Percentiles rank a stretch among this genome's conserved stretches.
These are phyloP conservation scores for Phodopus roborovskii DNA, from an alignment of 2,113 vertebrate genomes.

Conservation along the genomic window DNA sequence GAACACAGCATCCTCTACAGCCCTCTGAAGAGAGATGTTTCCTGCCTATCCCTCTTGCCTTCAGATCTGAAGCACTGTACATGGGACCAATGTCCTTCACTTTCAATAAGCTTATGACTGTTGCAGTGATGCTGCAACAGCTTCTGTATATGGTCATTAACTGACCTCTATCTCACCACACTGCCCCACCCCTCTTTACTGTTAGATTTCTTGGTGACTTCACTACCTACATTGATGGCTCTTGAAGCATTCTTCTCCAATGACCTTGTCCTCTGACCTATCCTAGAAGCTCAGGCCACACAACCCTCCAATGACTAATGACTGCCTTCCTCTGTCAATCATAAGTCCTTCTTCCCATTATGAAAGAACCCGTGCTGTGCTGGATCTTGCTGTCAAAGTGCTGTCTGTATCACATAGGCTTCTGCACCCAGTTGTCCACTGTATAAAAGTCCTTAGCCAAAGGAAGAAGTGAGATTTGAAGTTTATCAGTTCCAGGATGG, in stretches of 20 bases:
- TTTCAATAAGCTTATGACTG: not conserved
- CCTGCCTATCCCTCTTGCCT: not conserved
- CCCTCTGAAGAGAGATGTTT: not conserved
- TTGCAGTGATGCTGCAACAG: not conserved
- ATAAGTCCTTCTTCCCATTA: not conserved
- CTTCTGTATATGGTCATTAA: not conserved
- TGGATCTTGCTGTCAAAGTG: not conserved
- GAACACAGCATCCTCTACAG: not conserved
- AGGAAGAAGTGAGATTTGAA: not conserved
- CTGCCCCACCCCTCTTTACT: not conserved
- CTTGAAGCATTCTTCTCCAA: not conserved
- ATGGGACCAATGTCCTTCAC: not conserved
- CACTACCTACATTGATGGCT: not conserved
- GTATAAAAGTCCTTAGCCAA: not conserved
- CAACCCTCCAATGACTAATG: not conserved
- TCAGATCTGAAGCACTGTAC: not conserved
- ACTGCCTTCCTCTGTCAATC: not conserved
- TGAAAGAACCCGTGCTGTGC: not conserved
- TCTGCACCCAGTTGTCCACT: not conserved
- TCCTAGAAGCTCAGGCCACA: not conserved
- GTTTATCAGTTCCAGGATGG: not conserved
- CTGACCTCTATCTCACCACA: not conserved
- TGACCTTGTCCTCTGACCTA: not conserved
- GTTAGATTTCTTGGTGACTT: not conserved
- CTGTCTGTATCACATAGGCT: not conserved